A percentile compares a stretch with the other conserved stretches of the same genome.
phyloP scores from a whole-genome alignment of 2,888 invertebrate genomes.

The Drosophila kambysellisi region DNA sequence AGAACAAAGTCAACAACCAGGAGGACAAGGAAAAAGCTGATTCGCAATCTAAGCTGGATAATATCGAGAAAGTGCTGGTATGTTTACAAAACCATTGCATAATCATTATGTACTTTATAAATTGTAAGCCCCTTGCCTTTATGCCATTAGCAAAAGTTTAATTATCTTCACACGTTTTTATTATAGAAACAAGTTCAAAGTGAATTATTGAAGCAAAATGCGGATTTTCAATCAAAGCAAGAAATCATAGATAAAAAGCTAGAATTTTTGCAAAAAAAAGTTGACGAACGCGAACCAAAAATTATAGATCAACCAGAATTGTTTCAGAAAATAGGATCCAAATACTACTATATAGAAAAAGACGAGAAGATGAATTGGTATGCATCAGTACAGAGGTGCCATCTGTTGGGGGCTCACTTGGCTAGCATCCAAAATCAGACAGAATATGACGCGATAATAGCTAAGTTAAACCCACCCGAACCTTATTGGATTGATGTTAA shows the following conservation, averaged over 20 bases:
- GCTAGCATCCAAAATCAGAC: background rate
- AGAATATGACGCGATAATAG: background rate
- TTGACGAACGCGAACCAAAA: background rate
- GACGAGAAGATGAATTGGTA: background rate
- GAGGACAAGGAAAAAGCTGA: background rate
- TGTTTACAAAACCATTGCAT: background rate
- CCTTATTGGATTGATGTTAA: background rate
- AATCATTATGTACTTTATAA: no score
- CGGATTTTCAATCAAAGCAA: background rate
- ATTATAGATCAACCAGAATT: background rate
- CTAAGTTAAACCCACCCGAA: background rate
- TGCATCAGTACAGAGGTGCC: background rate
- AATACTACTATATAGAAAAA: conserved; percentile 6
- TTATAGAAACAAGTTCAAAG: background rate
- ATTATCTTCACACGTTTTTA: background rate
- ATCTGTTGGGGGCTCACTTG: background rate
- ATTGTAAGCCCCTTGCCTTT: no score
- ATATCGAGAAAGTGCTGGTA: background rate
- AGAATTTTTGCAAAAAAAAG: accelerated
- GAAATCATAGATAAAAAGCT: background rate
- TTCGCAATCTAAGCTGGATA: background rate
- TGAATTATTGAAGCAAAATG: background rate
- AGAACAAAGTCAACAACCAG: background rate
- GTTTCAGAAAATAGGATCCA: background rate
- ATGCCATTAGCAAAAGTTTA: background rate